phyloP scores from a whole-genome alignment of 1,140 invertebrate species.

The Reticulitermes speratus region DNA sequence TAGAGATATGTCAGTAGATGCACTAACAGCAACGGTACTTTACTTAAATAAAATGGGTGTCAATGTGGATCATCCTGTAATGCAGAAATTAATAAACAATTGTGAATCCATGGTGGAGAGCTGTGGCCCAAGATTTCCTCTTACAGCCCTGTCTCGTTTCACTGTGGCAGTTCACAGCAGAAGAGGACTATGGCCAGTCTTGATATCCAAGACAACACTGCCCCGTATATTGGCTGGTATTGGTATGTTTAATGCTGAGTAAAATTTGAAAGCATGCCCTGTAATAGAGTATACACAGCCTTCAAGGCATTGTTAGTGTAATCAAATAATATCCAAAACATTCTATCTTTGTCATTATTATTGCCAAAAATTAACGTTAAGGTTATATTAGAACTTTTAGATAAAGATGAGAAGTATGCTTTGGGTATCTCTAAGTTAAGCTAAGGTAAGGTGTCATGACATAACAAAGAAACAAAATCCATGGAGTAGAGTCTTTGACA shows the following conservation, averaged over 20 bases:
- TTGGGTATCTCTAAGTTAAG: too few relatives aligned
- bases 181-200: slow-evolving; percentile 8
- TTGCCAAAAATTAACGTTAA: too few relatives aligned
- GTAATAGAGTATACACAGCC: too few relatives aligned
- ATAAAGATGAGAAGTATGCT: too few relatives aligned
- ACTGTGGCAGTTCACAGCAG: slow-evolving; percentile 23
- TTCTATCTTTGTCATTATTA: too few relatives aligned
- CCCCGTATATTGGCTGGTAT: background rate
- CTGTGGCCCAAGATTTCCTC: background rate
- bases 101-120: background rate
- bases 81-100: slow-evolving; percentile 10
- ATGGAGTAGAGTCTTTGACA: too few relatives aligned
- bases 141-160: slow-evolving; percentile 27
- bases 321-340: too few relatives aligned
- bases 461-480: too few relatives aligned
- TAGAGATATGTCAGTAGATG: slow-evolving; percentile 25
- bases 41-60: slow-evolving; percentile 31
- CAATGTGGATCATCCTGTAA: background rate
- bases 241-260: background rate
- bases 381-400: too few relatives aligned
- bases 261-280: too few relatives aligned
- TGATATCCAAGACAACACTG: background rate
- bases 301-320: too few relatives aligned
- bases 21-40: background rate
- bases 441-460: too few relatives aligned